Percentiles rank a stretch among this genome's conserved stretches.
These are phyloP conservation scores for Ficedula albicollis DNA, from an alignment of 2,797 vertebrate genomes.

Conservation along the genomic window DNA sequence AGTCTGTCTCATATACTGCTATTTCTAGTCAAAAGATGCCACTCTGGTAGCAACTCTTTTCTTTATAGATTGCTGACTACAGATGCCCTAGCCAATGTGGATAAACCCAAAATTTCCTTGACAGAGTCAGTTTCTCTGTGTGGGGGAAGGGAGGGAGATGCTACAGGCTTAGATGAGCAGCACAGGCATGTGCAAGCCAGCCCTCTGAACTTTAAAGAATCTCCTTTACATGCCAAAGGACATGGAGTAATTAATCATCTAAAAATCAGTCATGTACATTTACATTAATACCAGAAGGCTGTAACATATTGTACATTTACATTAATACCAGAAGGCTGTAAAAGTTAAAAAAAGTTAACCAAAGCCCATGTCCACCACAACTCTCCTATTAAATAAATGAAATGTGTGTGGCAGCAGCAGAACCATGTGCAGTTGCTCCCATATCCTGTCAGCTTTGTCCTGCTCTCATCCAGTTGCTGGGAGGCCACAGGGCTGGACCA, in stretches of 20 bases:
- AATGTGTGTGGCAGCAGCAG: not conserved
- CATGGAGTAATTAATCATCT: not conserved
- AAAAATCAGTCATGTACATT: not conserved
- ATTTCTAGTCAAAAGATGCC: not conserved
- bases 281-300: not conserved
- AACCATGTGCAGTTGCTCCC: not conserved
- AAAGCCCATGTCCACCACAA: not conserved
- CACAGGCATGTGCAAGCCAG: fast-evolving
- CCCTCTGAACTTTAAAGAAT: not conserved
- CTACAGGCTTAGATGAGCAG: not conserved
- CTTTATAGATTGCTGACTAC: not conserved
- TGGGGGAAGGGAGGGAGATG: not conserved
- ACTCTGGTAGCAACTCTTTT: not conserved
- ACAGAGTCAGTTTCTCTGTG: fast-evolving
- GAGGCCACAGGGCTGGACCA: not conserved
- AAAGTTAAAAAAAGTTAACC: not conserved
- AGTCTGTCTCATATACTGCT: not conserved
- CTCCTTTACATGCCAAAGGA: not conserved
- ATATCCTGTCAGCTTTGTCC: not conserved
- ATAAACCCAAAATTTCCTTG: not conserved
- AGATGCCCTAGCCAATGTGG: not conserved
- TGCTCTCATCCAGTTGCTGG: not conserved
- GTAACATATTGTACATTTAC: fast-evolving
- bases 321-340: not conserved
- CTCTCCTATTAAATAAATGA: not conserved